Evolutionary conservation across 2,113 vertebrate genomes (phyloP).

Genomic region (Onychostruthus taczanowskii): DNA sequence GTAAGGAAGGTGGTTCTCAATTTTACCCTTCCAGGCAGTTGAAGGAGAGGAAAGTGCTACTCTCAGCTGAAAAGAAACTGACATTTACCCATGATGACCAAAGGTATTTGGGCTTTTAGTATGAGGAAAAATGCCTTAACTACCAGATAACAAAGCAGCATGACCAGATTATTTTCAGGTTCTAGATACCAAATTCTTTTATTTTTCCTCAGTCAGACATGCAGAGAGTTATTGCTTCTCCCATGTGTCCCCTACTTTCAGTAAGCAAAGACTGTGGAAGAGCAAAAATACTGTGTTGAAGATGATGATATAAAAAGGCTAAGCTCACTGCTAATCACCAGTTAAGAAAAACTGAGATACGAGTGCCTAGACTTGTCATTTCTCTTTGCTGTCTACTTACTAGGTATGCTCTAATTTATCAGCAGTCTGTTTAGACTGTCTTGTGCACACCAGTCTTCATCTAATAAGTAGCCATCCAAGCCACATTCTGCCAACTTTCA

Average conservation of each 20-base stretch:
- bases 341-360: not conserved
- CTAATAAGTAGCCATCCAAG: slow-evolving; percentile 51
- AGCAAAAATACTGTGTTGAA: not conserved
- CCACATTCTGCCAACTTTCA: slow-evolving; percentile 39
- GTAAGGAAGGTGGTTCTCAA: not conserved
- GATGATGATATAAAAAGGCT: not conserved
- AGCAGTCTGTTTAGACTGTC: slow-evolving; percentile 42
- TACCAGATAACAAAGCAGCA: not conserved
- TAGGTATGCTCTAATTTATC: not conserved
- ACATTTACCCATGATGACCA: not conserved
- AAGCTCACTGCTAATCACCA: not conserved
- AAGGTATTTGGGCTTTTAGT: not conserved
- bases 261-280: not conserved
- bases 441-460: not conserved
- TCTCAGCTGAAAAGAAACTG: not conserved
- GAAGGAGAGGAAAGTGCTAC: not conserved
- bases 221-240: not conserved
- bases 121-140: not conserved
- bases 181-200: not conserved
- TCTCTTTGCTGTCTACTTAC: not conserved
- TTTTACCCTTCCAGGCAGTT: not conserved
- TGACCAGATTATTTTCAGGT: not conserved
- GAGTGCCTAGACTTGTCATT: not conserved
- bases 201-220: not conserved
- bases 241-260: not conserved